A percentile compares a stretch with the other conserved stretches of the same genome.
phyloP scores from a whole-genome alignment of 2,113 vertebrate species.

The Myiagra hebetior region DNA sequence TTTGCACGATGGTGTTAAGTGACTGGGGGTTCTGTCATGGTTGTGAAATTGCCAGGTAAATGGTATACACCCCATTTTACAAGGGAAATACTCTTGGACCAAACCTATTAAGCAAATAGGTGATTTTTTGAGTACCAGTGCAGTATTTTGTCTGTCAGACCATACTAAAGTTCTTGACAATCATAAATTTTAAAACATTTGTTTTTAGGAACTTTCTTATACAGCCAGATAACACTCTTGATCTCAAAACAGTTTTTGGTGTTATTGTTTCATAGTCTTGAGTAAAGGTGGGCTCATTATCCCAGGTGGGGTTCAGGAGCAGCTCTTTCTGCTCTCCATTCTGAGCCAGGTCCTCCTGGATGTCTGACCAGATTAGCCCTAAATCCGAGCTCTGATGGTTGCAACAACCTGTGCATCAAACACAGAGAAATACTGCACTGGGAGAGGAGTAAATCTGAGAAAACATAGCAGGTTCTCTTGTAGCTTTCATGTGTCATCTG shows the following conservation, averaged over 20 bases:
- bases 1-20: not conserved
- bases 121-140: not conserved
- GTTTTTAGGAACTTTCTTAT: not conserved
- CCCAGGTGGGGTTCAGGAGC: not conserved
- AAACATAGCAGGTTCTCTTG: not conserved
- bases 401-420: not conserved
- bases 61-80: not conserved
- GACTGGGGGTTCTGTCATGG: not conserved
- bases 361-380: not conserved
- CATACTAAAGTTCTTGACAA: not conserved
- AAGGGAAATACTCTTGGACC: not conserved
- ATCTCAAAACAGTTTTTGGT: not conserved
- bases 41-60: not conserved
- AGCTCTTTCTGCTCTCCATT: not conserved
- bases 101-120: not conserved
- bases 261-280: not conserved
- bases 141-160: not conserved
- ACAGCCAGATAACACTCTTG: not conserved
- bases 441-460: not conserved
- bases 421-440: not conserved
- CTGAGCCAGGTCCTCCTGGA: not conserved
- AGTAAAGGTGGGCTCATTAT: not conserved
- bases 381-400: not conserved
- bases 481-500: not conserved
- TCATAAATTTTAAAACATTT: not conserved